Percentiles rank a stretch among this genome's conserved stretches.
phyloP scores from a whole-genome alignment of 2,888 invertebrate species.

The Argyresthia albistria region DNA sequence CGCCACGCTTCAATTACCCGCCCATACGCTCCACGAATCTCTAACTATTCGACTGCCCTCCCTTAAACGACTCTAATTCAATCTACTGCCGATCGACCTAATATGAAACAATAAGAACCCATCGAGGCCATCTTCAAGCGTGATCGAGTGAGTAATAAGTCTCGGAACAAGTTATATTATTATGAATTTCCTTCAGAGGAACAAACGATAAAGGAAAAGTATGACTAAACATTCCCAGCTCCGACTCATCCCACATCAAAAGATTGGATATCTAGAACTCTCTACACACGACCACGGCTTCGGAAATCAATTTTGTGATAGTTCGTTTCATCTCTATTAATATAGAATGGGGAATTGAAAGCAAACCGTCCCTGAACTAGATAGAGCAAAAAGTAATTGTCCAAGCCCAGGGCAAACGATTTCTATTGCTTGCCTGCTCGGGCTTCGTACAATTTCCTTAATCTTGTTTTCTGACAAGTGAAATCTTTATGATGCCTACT shows the following conservation, averaged over 20 bases:
- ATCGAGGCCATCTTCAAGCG: too few species aligned
- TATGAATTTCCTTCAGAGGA: not conserved
- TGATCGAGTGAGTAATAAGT: not conserved
- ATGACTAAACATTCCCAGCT: too few species aligned
- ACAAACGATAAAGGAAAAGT: not conserved
- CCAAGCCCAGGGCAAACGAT: slow-evolving; percentile 47
- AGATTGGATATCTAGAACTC: too few species aligned
- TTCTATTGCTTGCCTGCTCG: slow-evolving; percentile 52
- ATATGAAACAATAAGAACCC: not conserved
- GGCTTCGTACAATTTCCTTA: slow-evolving; percentile 50
- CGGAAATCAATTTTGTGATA: slow-evolving; percentile 1
- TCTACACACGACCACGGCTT: not conserved
- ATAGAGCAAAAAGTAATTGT: slow-evolving; percentile 40
- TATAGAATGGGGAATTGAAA: slow-evolving; percentile 52
- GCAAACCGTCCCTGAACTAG: slow-evolving; percentile 37
- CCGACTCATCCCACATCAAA: too few species aligned
- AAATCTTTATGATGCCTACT: slow-evolving; percentile 35
- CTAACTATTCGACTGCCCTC: slow-evolving; percentile 32
- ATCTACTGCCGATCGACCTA: slow-evolving; percentile 19
- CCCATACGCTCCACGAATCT: slow-evolving; percentile 29
- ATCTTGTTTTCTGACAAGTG: slow-evolving; percentile 49
- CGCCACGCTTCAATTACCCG: slow-evolving; percentile 54
- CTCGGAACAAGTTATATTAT: not conserved
- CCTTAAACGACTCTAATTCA: slow-evolving; percentile 29
- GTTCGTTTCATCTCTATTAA: slow-evolving; percentile 35